These are phyloP conservation scores for Rhabdomys pumilio DNA, from an alignment of 2,797 vertebrate genomes.

Conservation along the genomic window DNA sequence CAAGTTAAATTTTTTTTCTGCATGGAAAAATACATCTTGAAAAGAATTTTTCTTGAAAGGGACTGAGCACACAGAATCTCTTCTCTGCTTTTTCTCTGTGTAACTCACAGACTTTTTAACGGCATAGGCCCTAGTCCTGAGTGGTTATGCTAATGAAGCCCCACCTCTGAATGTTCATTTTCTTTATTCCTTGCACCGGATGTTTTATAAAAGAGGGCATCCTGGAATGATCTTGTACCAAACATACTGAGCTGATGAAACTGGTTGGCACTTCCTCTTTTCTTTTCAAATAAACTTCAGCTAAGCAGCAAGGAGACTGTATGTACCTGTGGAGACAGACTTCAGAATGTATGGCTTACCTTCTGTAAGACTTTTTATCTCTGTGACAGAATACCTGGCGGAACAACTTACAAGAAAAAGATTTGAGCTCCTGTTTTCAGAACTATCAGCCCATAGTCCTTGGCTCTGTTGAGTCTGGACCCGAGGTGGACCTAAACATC, in stretches of 20 bases:
- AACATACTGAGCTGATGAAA: background rate
- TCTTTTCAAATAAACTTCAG: conserved; percentile 33
- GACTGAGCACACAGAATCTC: background rate
- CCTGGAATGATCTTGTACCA: background rate
- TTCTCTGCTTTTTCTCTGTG: background rate
- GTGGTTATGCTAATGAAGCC: background rate
- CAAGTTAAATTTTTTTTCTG: conserved; percentile 53
- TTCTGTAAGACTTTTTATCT: background rate
- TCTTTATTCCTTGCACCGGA: background rate
- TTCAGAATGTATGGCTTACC: background rate
- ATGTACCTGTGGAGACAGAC: background rate
- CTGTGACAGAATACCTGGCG: background rate
- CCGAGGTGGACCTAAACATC: background rate
- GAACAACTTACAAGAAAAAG: background rate
- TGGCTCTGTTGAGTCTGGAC: background rate
- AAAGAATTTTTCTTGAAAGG: background rate
- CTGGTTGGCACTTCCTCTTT: background rate
- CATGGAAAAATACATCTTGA: background rate
- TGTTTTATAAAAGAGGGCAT: conserved; percentile 42
- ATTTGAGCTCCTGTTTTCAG: background rate
- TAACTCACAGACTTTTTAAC: background rate
- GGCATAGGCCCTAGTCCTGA: background rate
- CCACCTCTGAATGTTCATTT: background rate
- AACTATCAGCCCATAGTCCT: background rate
- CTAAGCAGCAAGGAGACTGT: background rate